Base-by-base conservation (phyloP, 1,140 invertebrate genomes). In the Bombus sylvicola region DNA sequence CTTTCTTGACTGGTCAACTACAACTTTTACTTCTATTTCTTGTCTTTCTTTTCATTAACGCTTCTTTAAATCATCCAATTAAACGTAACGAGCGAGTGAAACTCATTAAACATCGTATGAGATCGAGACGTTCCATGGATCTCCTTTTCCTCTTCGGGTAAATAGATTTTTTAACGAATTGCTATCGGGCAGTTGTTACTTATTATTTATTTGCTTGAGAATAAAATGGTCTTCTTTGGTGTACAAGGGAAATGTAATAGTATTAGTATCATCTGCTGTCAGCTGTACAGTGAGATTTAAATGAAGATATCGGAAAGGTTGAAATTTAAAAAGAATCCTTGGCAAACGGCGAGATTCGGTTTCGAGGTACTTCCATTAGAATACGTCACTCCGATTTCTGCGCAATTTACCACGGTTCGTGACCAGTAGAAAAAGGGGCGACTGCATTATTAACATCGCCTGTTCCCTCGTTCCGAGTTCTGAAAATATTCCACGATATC, bases 401-500 rank as follows among this genome's bases (percentile, higher is more conserved):
- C 76, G 77, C 83, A 80, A 73, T 73, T 80, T 80, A 47, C 76
- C 68, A 59, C 47, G 53, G 68, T 85, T 85, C 83, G 83, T 85
- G 83, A 81, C 79, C 43, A 74, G 34, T 25, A 43, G 78, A 68
- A 85, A 80, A 74, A 81, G 83, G 59, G 71, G 57, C 69, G 59
- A 41, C 59, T 85, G 78, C 84, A 85, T 85, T 81, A 89, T 86
- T 77, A 87, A 89, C 72, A 62, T 62, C 53, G 47, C 57, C 47
- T 59, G 66, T 82, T 87, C 81, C 47, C 43, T 28, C 39, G 57
- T 66, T 77, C 71, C 31, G 37, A 15, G 43, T 83, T 81, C 85
- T 89, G 85, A 89, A 89, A 89, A 84, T 85, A 85, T 84, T 89
- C 88, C 59, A 83, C 85, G 25, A 89, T 88, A 89, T 89, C 88